A percentile compares a stretch with the other conserved stretches of the same genome.
These are phyloP conservation scores for Calycopis cecrops DNA, from an alignment of 1,140 invertebrate genomes.

Conservation along the genomic window DNA sequence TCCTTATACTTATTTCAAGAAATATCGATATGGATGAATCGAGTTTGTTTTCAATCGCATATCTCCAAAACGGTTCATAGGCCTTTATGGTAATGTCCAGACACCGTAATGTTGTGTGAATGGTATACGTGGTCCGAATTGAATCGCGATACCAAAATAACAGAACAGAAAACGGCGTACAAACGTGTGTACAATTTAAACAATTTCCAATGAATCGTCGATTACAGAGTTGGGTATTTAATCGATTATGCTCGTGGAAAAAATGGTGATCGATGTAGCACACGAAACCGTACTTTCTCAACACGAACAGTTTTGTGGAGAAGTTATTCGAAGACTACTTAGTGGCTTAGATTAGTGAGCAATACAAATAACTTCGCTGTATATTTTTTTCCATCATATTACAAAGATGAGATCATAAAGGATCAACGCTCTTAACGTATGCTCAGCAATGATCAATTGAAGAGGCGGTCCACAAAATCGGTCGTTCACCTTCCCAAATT, in stretches of 20 bases:
- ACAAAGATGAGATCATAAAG: constrained; percentile 65
- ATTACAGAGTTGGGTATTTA: background rate
- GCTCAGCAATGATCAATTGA: constrained; percentile 51
- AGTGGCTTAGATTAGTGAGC: constrained; percentile 16
- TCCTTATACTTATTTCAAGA: constrained; percentile 37
- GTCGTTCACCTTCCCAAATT: constrained; percentile 56
- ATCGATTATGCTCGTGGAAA: constrained; percentile 13
- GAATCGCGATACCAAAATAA: constrained; percentile 52
- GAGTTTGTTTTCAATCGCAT: background rate
- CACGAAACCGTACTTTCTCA: constrained; percentile 58
- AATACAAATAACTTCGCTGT: constrained; percentile 22
- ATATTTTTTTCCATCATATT: constrained; percentile 26
- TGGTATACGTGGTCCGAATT: constrained; percentile 65
- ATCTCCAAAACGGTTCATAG: constrained; percentile 43
- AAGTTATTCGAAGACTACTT: background rate
- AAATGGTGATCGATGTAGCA: constrained; percentile 31
- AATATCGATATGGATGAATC: constrained; percentile 23
- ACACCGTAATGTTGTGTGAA: constrained; percentile 63
- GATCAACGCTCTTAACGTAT: constrained; percentile 62
- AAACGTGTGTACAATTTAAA: background rate
- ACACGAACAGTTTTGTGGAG: constrained; percentile 37
- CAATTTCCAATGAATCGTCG: background rate
- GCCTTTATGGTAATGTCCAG: constrained; percentile 35
- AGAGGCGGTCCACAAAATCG: constrained; percentile 43
- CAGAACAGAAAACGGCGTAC: constrained; percentile 21